A percentile compares a stretch with the other conserved stretches of the same genome.
These are phyloP conservation scores for Scelioninae gen. 2 DNA, from an alignment of 2,888 invertebrate species.

Conservation along the genomic window DNA sequence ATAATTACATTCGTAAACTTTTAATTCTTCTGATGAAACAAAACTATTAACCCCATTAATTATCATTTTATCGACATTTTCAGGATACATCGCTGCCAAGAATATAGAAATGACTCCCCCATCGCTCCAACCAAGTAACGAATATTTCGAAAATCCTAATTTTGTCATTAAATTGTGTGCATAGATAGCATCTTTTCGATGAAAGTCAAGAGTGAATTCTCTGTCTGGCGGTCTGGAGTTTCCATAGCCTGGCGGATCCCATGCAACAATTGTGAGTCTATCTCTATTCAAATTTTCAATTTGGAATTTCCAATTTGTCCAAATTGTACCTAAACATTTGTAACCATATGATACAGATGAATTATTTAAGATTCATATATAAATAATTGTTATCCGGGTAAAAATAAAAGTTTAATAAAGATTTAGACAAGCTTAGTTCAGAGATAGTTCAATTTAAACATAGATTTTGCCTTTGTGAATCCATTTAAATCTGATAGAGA, in stretches of 20 bases:
- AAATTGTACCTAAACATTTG: too few relatives aligned
- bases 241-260: conserved; percentile 94
- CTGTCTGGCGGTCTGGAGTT: conserved; percentile 87
- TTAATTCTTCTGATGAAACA: conserved; percentile 82
- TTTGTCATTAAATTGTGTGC: conserved; percentile 84
- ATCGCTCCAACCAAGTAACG: conserved; percentile 92
- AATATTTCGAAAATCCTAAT: conserved; percentile 82
- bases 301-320: too few relatives aligned
- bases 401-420: too few relatives aligned
- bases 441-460: too few relatives aligned
- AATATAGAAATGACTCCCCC: conserved; percentile 89
- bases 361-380: too few relatives aligned
- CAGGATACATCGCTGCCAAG: conserved; percentile 83
- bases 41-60: conserved; percentile 88
- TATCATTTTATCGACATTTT: conserved; percentile 83
- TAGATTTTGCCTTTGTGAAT: too few relatives aligned
- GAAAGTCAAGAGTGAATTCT: conserved; percentile 83
- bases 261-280: conserved; percentile 82
- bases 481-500: too few relatives aligned
- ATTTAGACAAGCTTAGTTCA: too few relatives aligned
- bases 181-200: conserved; percentile 83
- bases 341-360: too few relatives aligned
- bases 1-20: conserved; percentile 79
- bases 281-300: too few relatives aligned
- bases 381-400: too few relatives aligned